Percentiles rank a stretch among this genome's conserved stretches.
phyloP scores from a whole-genome alignment of 2,888 invertebrate species.

The Lasioglossum zephyrum region DNA sequence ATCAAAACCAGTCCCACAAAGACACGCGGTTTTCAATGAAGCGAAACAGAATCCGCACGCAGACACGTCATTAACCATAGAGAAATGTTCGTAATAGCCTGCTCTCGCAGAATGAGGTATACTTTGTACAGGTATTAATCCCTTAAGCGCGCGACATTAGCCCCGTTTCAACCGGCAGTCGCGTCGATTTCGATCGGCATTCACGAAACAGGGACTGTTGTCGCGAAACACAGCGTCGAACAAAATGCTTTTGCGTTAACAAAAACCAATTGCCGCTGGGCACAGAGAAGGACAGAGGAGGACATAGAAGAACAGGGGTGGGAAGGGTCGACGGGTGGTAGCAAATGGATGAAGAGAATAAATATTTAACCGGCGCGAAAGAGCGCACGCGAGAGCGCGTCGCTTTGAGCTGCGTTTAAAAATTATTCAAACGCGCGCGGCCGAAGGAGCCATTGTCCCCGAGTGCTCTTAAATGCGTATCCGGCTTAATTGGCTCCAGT shows the following conservation, averaged over 20 bases:
- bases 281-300: no score
- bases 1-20: background rate
- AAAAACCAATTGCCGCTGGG: background rate
- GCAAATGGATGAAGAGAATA: slow-evolving; percentile 21
- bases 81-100: background rate
- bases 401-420: slow-evolving; percentile 33
- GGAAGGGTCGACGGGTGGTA: background rate
- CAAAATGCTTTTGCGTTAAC: background rate
- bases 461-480: slow-evolving; percentile 15
- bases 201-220: background rate
- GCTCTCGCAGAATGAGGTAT: background rate
- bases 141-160: background rate
- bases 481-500: slow-evolving; percentile 49
- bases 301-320: background rate
- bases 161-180: background rate
- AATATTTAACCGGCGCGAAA: slow-evolving; percentile 38
- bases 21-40: background rate
- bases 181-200: background rate
- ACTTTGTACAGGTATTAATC: background rate
- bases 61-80: background rate
- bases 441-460: slow-evolving; percentile 26
- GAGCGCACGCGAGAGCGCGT: background rate
- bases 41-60: background rate
- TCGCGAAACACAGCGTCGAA: background rate
- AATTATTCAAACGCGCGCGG: slow-evolving; percentile 37